Percentiles rank a stretch among this genome's conserved stretches.
phyloP scores from a whole-genome alignment of 2,888 invertebrate genomes.

The Ochlodes sylvanus region DNA sequence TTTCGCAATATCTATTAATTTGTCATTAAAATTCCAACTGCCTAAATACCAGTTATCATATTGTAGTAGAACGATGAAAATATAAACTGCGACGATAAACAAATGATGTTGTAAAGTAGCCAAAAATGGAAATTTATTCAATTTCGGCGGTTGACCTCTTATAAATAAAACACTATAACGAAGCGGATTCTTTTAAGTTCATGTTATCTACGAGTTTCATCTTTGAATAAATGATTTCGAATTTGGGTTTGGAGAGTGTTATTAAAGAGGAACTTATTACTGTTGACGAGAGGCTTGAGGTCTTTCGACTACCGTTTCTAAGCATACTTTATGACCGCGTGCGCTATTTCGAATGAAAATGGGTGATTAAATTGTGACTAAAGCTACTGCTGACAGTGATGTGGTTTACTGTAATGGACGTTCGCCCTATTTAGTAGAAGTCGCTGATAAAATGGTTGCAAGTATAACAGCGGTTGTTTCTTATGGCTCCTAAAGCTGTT shows the following conservation, averaged over 20 bases:
- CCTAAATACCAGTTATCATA: constrained; percentile 2
- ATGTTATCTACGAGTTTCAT: background rate
- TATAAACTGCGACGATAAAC: constrained; percentile 24
- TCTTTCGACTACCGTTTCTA: background rate
- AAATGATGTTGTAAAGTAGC: constrained; percentile 35
- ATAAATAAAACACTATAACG: constrained; percentile 27
- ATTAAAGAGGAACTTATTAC: background rate
- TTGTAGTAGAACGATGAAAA: constrained; percentile 17
- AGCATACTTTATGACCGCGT: background rate
- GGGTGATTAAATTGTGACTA: background rate
- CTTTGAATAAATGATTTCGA: constrained; percentile 11
- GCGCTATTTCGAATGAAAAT: background rate
- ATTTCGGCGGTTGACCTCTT: constrained; percentile 40
- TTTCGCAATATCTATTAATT: background rate
- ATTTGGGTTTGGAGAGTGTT: constrained; percentile 4
- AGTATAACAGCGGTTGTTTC: background rate
- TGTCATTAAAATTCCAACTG: background rate
- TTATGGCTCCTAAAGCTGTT: background rate
- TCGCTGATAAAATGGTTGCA: background rate
- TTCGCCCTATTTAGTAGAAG: background rate
- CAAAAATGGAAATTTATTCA: constrained; percentile 40
- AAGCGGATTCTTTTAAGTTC: constrained; percentile 26
- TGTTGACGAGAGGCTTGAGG: background rate
- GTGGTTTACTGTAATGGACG: background rate
- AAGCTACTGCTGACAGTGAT: constrained; percentile 2